phyloP scores from a whole-genome alignment of 2,888 invertebrate genomes.

The Tipula unca region DNA sequence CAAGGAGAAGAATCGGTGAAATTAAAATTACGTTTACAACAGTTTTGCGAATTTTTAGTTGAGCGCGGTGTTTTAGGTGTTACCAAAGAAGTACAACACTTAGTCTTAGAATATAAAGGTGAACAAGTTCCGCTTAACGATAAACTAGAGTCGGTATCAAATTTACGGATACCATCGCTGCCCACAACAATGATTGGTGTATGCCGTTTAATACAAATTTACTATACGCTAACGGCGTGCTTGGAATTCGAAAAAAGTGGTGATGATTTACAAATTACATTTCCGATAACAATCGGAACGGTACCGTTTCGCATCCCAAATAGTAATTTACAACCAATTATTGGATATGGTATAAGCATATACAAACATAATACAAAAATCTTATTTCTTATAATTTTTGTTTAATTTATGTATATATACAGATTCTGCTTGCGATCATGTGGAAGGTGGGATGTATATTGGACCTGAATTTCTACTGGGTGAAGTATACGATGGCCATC shows the following conservation, averaged over 20 bases:
- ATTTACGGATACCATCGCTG: conserved; percentile 16
- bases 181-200: conserved; percentile 20
- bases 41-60: conserved; percentile 20
- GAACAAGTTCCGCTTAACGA: not conserved
- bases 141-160: not conserved
- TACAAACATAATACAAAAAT: too few relatives aligned
- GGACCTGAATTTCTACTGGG: conserved; percentile 19
- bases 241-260: conserved; percentile 19
- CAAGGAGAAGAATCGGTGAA: conserved; percentile 18
- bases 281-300: conserved; percentile 15
- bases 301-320: conserved; percentile 20
- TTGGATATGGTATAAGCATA: not conserved
- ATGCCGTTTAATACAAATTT: conserved; percentile 18
- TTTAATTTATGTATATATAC: not conserved
- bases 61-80: conserved; percentile 19
- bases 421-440: conserved; percentile 17
- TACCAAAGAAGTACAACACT: conserved; percentile 20
- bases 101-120: conserved; percentile 20
- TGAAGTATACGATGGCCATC: conserved; percentile 19
- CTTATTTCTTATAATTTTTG: too few relatives aligned
- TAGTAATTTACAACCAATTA: conserved; percentile 20
- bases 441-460: conserved; percentile 18
- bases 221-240: conserved; percentile 16
- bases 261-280: conserved; percentile 16
- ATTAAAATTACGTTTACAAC: conserved; percentile 16